Percentiles rank a stretch among this genome's conserved stretches.
Evolutionary conservation across 2,113 vertebrate species (phyloP).

Genomic region (Siniperca chuatsi): DNA sequence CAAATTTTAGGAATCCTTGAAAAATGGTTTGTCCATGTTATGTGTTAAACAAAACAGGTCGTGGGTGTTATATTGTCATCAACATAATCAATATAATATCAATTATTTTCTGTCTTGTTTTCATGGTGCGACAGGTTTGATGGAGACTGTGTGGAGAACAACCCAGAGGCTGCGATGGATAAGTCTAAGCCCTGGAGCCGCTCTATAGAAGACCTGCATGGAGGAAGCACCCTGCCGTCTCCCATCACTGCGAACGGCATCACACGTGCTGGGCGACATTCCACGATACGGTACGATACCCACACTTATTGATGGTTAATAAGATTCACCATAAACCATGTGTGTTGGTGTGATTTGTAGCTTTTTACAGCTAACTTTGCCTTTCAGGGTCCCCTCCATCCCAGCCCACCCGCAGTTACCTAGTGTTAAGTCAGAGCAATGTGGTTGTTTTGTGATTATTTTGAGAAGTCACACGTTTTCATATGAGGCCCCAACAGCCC

Average conservation of each 20-base stretch:
- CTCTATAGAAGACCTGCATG: conserved; percentile 97
- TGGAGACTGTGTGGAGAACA: conserved; percentile 92
- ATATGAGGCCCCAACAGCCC: conserved; percentile 65
- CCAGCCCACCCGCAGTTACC: not conserved
- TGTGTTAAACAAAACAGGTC: not conserved
- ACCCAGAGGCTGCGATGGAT: conserved; percentile 89
- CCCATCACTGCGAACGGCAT: conserved; percentile 87
- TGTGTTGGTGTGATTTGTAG: not conserved
- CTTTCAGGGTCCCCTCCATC: not conserved
- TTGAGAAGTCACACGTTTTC: conserved; percentile 67
- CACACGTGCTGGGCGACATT: conserved; percentile 91
- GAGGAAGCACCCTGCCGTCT: conserved; percentile 88
- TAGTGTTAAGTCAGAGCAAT: not conserved
- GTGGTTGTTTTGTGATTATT: conserved; percentile 47
- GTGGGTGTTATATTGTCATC: too few relatives aligned
- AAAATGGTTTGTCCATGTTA: not conserved
- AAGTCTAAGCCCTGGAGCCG: conserved; percentile 95
- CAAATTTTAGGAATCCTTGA: not conserved
- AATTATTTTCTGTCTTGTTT: not conserved
- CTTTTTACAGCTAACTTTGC: not conserved
- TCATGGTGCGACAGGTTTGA: conserved; percentile 88
- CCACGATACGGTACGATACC: conserved; percentile 88
- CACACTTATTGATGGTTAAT: not conserved
- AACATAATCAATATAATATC: not conserved
- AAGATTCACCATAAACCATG: not conserved